Conservation (phyloP, 2,113 vertebrate species). For the Rhineura floridana region DNA sequence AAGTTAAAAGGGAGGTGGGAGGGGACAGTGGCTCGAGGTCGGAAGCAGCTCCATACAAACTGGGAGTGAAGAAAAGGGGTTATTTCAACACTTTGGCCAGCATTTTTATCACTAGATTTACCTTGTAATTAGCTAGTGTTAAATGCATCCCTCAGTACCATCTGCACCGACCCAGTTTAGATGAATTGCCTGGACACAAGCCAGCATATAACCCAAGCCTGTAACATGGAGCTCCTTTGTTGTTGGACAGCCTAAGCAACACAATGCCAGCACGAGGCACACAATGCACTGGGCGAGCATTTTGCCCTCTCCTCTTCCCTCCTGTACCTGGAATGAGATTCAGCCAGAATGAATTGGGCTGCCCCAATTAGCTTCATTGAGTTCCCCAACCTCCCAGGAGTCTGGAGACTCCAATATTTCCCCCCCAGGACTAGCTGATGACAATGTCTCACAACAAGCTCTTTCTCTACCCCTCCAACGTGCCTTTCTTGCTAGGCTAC, state of each 20-base stretch:
- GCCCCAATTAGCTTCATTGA: background rate
- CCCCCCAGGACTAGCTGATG: background rate
- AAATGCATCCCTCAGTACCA: background rate
- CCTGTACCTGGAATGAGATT: background rate
- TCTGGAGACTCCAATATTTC: background rate
- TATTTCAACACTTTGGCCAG: conserved; percentile 43
- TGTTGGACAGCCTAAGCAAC: background rate
- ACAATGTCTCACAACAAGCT: too few species aligned
- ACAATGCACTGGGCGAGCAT: background rate
- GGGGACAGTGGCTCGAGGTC: conserved; percentile 45
- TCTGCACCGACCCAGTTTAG: background rate
- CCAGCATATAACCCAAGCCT: background rate
- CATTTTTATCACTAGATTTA: conserved; percentile 43
- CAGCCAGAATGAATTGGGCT: too few species aligned
- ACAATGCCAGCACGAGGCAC: background rate
- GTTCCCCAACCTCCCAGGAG: background rate
- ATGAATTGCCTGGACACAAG: conserved; percentile 10
- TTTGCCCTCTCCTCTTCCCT: background rate
- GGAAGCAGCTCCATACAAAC: conserved; percentile 37
- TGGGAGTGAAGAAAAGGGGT: conserved; percentile 29
- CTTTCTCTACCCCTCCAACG: background rate
- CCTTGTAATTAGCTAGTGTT: conserved; percentile 34
- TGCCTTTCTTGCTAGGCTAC: background rate
- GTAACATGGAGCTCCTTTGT: background rate
- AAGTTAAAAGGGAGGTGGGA: conserved; percentile 48